Base-by-base conservation (phyloP, 1,140 invertebrate species). In the Cecropterus lyciades region DNA sequence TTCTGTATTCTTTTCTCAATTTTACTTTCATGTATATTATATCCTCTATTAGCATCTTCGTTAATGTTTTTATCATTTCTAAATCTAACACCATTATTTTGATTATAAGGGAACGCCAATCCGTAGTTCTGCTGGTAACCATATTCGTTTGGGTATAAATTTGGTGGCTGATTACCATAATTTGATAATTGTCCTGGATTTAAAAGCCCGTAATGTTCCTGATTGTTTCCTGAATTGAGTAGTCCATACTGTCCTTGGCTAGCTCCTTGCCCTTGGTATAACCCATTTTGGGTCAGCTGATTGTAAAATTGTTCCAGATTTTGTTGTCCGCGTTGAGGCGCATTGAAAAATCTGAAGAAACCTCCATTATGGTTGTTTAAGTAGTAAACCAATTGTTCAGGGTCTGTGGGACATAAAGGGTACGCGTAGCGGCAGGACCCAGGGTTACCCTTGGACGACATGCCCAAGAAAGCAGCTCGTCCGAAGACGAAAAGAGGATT, bases 351-450 rank as follows among this genome's bases (percentile, higher is more conserved):
- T 59, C 95, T 93, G 81, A 97, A 97, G 82, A 97, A 96, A 8
- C 96, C 97, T 42, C 97, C 96, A 63, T 97, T 96, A 80, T 97
- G 94, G 86, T 97, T 97, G 87, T 97, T 97, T 48, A 97, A 91
- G 81, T 97, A 97, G 80, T 96, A 91, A 27, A 97, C 93, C 8
- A 97, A 91, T 74, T 94, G 93, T 65, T 95, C 94, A 20, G 95
- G 91, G 78, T 96, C 95, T 66, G 93, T 94, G 0, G 97, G 97
- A 73, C 97, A 97, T 20, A 93, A 93, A 0, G 95, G 93, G 70
- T 96, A 97, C 2, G 95, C 95, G 46, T 91, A 89, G 7, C 94
- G 92, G 76, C 96, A 97, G 20, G 92, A 92, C 0, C 89, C 76
- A 3, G 95, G 91, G 43, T 95, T 94, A 8, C 94, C 94, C 72